Percentiles rank a stretch among this genome's conserved stretches.
Conservation (phyloP, 2,888 invertebrate genomes). For the Diogma glabrata region DNA sequence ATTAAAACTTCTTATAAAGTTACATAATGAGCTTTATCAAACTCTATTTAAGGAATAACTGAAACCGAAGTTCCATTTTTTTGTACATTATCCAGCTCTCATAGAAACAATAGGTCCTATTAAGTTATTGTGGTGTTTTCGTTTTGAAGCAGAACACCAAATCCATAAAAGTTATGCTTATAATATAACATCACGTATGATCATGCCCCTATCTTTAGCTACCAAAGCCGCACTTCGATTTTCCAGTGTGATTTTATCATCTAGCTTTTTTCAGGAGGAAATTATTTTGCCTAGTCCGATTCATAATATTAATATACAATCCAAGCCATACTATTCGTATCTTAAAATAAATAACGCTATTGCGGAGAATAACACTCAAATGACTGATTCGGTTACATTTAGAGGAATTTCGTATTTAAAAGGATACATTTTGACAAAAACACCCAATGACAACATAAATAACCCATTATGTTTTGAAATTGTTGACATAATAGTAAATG, state of each 20-base stretch:
- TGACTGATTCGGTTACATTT: not conserved
- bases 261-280: too few relatives aligned
- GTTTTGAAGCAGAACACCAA: slow-evolving; percentile 16
- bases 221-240: slow-evolving; percentile 15
- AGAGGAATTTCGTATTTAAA: not conserved
- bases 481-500: not conserved
- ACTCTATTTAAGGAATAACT: slow-evolving; percentile 11
- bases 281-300: too few relatives aligned
- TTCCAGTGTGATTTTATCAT: too few relatives aligned
- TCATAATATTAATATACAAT: too few relatives aligned
- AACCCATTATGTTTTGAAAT: too few relatives aligned
- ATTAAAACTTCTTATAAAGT: slow-evolving; percentile 13
- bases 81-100: slow-evolving; percentile 12
- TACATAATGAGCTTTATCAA: slow-evolving; percentile 12
- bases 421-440: not conserved
- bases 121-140: not conserved
- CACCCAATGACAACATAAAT: too few relatives aligned
- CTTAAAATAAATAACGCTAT: too few relatives aligned
- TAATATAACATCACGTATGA: slow-evolving; percentile 17
- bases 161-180: slow-evolving; percentile 15
- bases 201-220: slow-evolving; percentile 15
- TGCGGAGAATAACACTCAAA: not conserved
- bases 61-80: slow-evolving; percentile 15
- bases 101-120: not conserved
- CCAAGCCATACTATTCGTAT: not conserved